Conservation (phyloP, 2,113 vertebrate genomes). For the Syngnathoides biaculeatus region DNA sequence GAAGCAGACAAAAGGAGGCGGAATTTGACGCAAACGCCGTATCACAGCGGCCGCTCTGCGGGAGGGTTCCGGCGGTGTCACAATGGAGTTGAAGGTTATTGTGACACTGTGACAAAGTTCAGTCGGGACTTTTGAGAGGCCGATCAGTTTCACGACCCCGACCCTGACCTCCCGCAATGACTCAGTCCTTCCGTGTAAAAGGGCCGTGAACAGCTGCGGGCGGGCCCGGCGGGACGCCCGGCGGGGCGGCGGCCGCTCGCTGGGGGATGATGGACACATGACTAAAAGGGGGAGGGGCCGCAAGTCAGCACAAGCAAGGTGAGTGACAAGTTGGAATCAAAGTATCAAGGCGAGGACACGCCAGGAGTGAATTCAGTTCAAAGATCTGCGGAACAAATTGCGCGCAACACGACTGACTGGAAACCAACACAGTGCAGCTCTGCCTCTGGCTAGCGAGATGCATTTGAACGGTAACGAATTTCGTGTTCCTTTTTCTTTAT, state of each 20-base stretch:
- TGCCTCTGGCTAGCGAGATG: too few species aligned
- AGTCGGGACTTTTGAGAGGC: constrained; percentile 13
- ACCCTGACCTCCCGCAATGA: constrained; percentile 3
- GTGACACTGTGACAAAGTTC: constrained; percentile 22
- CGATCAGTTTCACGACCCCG: constrained; percentile 13
- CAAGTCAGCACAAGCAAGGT: constrained; percentile 11
- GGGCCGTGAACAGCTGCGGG: constrained; percentile 49
- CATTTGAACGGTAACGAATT: too few species aligned
- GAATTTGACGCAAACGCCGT: constrained; percentile 54
- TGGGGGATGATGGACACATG: constrained; percentile 54
- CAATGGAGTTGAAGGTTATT: constrained; percentile 35
- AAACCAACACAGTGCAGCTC: too few species aligned
- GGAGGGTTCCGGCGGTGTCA: constrained; percentile 45
- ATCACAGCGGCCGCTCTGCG: constrained; percentile 25
- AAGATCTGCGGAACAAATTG: too few species aligned
- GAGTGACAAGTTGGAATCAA: constrained; percentile 25
- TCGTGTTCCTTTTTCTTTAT: too few species aligned
- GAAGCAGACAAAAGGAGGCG: constrained; percentile 53
- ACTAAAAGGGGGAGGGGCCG: constrained; percentile 30
- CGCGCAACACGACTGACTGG: too few species aligned
- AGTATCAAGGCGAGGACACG: too few species aligned
- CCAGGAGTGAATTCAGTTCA: too few species aligned
- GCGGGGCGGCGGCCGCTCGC: constrained; percentile 24
- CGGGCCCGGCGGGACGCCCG: constrained; percentile 34
- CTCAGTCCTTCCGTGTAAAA: constrained; percentile 28